These are phyloP conservation scores for Cephalopterus ornatus DNA, from an alignment of 2,113 vertebrate species.

Conservation along the genomic window DNA sequence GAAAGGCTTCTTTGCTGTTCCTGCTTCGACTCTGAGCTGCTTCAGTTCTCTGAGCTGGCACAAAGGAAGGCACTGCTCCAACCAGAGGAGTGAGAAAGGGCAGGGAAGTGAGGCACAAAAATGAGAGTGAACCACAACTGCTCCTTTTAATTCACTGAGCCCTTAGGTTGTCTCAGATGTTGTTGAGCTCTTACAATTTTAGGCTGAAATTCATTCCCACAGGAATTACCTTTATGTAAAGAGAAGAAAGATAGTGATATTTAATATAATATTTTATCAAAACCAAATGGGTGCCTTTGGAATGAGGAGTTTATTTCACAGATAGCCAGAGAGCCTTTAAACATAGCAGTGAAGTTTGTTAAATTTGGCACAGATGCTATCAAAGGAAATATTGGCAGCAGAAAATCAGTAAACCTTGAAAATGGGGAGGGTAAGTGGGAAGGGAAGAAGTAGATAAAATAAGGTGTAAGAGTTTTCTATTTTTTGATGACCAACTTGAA, in stretches of 20 bases:
- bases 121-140: not conserved
- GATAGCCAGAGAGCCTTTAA: not conserved
- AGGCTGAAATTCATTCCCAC: not conserved
- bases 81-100: not conserved
- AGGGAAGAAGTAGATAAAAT: not conserved
- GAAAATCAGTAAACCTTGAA: not conserved
- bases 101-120: not conserved
- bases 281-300: not conserved
- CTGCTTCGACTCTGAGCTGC: not conserved
- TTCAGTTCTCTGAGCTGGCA: not conserved
- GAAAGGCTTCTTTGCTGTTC: not conserved
- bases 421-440: not conserved
- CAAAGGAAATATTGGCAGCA: not conserved
- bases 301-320: not conserved
- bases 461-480: not conserved
- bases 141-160: not conserved
- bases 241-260: not conserved
- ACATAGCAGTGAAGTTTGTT: not conserved
- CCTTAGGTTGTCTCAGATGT: not conserved
- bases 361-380: not conserved
- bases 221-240: not conserved
- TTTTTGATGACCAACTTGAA: not conserved
- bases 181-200: not conserved
- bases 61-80: not conserved
- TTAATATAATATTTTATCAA: not conserved